A percentile compares a stretch with the other conserved stretches of the same genome.
Conservation (phyloP, 2,113 vertebrate genomes). For the Channa maculata region DNA sequence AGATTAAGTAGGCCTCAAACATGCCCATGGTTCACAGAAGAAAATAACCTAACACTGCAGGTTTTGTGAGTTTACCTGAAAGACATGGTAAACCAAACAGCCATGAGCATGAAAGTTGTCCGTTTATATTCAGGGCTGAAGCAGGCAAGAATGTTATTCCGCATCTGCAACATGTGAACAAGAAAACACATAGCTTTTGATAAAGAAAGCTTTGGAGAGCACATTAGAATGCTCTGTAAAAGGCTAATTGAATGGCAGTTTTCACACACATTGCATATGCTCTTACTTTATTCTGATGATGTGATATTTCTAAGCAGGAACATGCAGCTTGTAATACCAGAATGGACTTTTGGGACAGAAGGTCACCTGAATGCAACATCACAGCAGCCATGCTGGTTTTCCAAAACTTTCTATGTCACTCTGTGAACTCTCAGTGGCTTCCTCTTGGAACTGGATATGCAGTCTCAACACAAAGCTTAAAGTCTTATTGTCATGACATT, state of each 20-base stretch:
- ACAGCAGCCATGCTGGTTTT: neutral
- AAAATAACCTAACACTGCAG: neutral
- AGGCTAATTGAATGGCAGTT: neutral
- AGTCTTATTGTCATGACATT: neutral
- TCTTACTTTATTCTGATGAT: neutral
- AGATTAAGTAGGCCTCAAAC: neutral
- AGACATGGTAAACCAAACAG: slow-evolving; percentile 97
- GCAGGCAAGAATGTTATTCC: slow-evolving; percentile 91
- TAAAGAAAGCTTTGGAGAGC: neutral
- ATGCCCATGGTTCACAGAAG: neutral
- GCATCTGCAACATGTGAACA: slow-evolving; percentile 81
- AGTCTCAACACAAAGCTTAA: neutral
- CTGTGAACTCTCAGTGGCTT: no score
- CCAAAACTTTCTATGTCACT: neutral
- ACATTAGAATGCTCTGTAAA: neutral
- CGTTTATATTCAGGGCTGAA: slow-evolving; percentile 91
- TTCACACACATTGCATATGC: neutral
- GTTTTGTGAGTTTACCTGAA: slow-evolving; percentile 87
- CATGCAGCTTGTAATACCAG: neutral
- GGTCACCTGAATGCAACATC: neutral
- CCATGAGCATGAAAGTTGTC: slow-evolving; percentile 96
- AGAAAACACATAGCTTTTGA: slow-evolving; percentile 12
- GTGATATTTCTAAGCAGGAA: neutral
- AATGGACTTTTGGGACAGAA: neutral
- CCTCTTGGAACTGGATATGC: neutral